Percentiles rank a stretch among this genome's conserved stretches.
Evolutionary conservation across 2,888 invertebrate genomes (phyloP).

Genomic region (Tetragnatha montana): DNA sequence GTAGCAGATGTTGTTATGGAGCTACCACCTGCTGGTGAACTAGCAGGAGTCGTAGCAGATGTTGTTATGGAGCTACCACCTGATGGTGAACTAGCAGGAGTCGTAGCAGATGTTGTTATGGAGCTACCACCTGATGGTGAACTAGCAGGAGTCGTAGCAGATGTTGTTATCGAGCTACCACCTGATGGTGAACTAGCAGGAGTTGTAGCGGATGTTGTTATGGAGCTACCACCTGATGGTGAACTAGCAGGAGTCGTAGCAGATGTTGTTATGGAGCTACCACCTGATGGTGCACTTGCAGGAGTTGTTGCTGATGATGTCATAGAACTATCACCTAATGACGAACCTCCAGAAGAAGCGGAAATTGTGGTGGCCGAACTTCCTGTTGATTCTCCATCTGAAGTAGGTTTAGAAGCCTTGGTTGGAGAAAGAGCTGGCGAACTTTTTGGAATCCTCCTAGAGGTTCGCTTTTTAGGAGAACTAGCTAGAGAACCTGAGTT

Average conservation of each 20-base stretch:
- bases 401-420: background rate
- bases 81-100: background rate
- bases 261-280: background rate
- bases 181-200: background rate
- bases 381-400: background rate
- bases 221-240: background rate
- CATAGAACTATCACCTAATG: background rate
- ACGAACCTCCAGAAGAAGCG: background rate
- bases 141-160: background rate
- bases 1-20: conserved; percentile 1
- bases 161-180: background rate
- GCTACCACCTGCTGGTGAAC: background rate
- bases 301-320: conserved; percentile 10
- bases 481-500: background rate
- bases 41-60: background rate
- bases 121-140: background rate
- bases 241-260: background rate
- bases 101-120: background rate
- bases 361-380: background rate
- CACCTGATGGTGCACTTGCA: background rate
- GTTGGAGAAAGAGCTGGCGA: background rate
- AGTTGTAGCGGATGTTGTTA: background rate
- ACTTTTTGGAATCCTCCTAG: background rate
- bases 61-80: background rate
- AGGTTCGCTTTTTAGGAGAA: background rate